Conservation (phyloP, 2,797 vertebrate species). For the Gadopsis bispinosus region DNA sequence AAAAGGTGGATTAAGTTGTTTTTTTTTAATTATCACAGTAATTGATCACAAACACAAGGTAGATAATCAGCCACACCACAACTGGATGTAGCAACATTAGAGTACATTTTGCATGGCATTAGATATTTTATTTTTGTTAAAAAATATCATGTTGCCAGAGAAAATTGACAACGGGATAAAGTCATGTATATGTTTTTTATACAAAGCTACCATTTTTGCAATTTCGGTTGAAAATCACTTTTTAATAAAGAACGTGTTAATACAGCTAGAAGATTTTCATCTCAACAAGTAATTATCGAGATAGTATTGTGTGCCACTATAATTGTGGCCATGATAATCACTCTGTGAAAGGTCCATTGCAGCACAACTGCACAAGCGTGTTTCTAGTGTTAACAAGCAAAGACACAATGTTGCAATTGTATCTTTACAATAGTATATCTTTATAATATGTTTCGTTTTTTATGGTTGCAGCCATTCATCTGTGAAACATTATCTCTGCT, state of each 20-base stretch:
- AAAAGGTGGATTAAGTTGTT: background rate
- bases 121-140: background rate
- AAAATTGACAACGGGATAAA: background rate
- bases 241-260: background rate
- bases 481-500: background rate
- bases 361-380: background rate
- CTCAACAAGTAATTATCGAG: background rate
- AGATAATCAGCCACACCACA: background rate
- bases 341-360: background rate
- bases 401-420: background rate
- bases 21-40: background rate
- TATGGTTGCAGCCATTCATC: background rate
- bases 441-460: background rate
- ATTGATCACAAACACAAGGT: background rate
- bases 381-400: background rate
- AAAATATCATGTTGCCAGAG: background rate
- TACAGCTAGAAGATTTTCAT: background rate
- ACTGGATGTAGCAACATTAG: background rate
- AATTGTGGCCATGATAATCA: background rate
- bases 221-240: background rate
- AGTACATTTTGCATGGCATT: background rate
- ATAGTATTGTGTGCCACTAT: background rate
- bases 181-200: background rate
- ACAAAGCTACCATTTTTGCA: accelerated
- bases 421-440: background rate